Percentiles rank a stretch among this genome's conserved stretches.
Evolutionary conservation across 2,888 invertebrate genomes (phyloP).

Genomic region (Cancer borealis): DNA sequence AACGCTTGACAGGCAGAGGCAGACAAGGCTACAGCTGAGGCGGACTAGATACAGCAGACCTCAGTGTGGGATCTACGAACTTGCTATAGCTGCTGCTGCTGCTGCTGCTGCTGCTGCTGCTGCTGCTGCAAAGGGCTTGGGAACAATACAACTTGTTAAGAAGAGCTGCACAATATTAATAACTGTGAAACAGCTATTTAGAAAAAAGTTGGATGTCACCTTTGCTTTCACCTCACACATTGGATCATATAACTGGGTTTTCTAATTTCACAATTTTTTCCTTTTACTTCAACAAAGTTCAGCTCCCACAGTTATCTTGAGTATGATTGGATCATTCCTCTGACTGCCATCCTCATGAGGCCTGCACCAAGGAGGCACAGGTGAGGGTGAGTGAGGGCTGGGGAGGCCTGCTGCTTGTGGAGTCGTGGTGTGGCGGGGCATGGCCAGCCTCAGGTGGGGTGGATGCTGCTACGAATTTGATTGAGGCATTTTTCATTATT

Average conservation of each 20-base stretch:
- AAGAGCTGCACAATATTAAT: slow-evolving; percentile 65
- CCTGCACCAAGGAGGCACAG: slow-evolving; percentile 61
- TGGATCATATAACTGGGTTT: slow-evolving; percentile 35
- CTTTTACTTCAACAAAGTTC: slow-evolving; percentile 45
- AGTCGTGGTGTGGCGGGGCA: slow-evolving; percentile 75
- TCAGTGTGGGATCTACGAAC: slow-evolving; percentile 67
- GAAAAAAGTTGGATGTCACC: slow-evolving; percentile 51
- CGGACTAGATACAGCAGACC: slow-evolving; percentile 69
- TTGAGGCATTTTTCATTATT: slow-evolving; percentile 59
- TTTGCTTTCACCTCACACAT: slow-evolving; percentile 61
- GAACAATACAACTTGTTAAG: slow-evolving; percentile 68
- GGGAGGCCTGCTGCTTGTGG: slow-evolving; percentile 55
- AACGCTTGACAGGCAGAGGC: slow-evolving; percentile 75
- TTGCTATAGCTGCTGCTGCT: slow-evolving; percentile 64
- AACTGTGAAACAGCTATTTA: slow-evolving; percentile 60
- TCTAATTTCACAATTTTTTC: slow-evolving; percentile 33
- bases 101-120: slow-evolving; percentile 68
- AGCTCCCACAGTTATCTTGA: slow-evolving; percentile 55
- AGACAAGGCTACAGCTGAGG: slow-evolving; percentile 73
- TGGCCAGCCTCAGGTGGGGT: slow-evolving; percentile 70
- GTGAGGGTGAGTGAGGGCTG: slow-evolving; percentile 40
- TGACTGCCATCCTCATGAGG: slow-evolving; percentile 53
- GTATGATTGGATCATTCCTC: slow-evolving; percentile 51
- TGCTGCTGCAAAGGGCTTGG: slow-evolving; percentile 66
- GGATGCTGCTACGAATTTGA: slow-evolving; percentile 54